Evolutionary conservation across 2,888 invertebrate species (phyloP).

Genomic region (Platerodrilus igneus): DNA sequence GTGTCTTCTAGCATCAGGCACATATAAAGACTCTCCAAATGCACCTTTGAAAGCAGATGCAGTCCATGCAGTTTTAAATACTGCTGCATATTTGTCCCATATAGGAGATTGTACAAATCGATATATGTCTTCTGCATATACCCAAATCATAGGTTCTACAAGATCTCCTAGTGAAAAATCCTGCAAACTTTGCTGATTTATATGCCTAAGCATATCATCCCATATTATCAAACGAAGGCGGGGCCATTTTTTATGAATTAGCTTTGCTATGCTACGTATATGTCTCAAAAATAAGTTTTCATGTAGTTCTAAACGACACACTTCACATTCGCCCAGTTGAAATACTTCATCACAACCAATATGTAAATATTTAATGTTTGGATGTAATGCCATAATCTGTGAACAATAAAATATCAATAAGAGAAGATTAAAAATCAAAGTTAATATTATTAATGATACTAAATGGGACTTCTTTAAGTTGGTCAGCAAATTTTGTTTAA

Average conservation of each 20-base stretch:
- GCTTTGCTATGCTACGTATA: slow-evolving; percentile 56
- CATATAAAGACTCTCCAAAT: slow-evolving; percentile 64
- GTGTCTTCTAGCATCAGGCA: slow-evolving; percentile 63
- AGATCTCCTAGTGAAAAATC: slow-evolving; percentile 59
- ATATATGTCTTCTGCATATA: slow-evolving; percentile 69
- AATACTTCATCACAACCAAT: slow-evolving; percentile 73
- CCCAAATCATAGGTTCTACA: slow-evolving; percentile 80
- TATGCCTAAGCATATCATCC: slow-evolving; percentile 75
- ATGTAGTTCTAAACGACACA: slow-evolving; percentile 53
- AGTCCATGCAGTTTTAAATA: slow-evolving; percentile 67
- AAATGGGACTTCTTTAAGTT: no score
- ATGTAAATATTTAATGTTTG: slow-evolving; percentile 54
- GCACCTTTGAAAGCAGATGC: slow-evolving; percentile 75
- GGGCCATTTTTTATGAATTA: slow-evolving; percentile 57
- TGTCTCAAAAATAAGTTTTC: slow-evolving; percentile 61
- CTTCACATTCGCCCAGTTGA: slow-evolving; percentile 63
- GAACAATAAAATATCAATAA: slow-evolving; percentile 12
- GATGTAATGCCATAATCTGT: slow-evolving; percentile 42
- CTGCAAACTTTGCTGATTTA: slow-evolving; percentile 56
- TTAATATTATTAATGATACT: no score
- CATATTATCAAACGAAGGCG: slow-evolving; percentile 64
- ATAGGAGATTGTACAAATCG: slow-evolving; percentile 49
- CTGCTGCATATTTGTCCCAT: slow-evolving; percentile 64
- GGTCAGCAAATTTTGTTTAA: no score
- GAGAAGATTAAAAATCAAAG: no score